A percentile compares a stretch with the other conserved stretches of the same genome.
phyloP scores from a whole-genome alignment of 2,888 invertebrate genomes.

The Tetropium fuscum region DNA sequence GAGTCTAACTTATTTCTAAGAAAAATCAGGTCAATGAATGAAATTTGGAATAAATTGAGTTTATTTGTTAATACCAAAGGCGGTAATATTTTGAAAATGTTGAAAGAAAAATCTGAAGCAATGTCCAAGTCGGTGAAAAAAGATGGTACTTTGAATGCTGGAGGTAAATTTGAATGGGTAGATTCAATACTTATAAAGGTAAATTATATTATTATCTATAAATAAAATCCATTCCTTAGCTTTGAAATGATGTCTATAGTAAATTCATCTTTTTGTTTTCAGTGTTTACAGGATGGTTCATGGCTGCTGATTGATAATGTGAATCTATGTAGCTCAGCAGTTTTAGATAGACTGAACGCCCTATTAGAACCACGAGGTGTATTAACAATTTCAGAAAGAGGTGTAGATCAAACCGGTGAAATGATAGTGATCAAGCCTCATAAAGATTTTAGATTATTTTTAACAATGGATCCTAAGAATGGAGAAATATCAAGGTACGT shows the following conservation, averaged over 20 bases:
- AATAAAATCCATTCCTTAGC: no score
- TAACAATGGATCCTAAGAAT: constrained; percentile 94
- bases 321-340: constrained; percentile 95
- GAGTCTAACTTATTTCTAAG: constrained; percentile 65
- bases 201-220: no score
- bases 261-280: constrained; percentile 12
- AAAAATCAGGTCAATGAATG: constrained; percentile 61
- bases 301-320: constrained; percentile 93
- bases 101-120: constrained; percentile 51
- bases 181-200: constrained; percentile 89
- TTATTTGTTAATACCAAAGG: constrained; percentile 46
- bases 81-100: constrained; percentile 56
- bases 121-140: constrained; percentile 65
- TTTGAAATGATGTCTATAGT: neutral
- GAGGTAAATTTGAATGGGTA: constrained; percentile 95
- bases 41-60: constrained; percentile 32
- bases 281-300: constrained; percentile 83
- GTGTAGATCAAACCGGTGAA: constrained; percentile 78
- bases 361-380: constrained; percentile 94
- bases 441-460: constrained; percentile 90
- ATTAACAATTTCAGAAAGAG: constrained; percentile 91
- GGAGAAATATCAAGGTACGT: constrained; percentile 91
- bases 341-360: constrained; percentile 95
- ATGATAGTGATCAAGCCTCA: constrained; percentile 85
- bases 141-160: constrained; percentile 77